A percentile compares a stretch with the other conserved stretches of the same genome.
Conservation (phyloP, 2,888 invertebrate species). For the Hirtodrosophila histrioides region DNA sequence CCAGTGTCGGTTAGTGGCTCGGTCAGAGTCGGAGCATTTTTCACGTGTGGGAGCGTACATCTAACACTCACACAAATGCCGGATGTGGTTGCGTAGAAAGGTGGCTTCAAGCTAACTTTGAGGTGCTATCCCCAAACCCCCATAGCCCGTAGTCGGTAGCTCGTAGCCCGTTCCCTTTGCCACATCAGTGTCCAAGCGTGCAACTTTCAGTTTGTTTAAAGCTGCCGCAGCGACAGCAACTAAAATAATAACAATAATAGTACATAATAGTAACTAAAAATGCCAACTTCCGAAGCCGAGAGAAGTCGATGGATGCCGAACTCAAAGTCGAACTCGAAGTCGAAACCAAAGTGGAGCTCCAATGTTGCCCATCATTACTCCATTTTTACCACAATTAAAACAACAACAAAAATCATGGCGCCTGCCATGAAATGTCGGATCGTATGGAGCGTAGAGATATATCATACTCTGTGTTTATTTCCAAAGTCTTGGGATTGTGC, state of each 20-base stretch:
- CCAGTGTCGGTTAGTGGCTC: conserved; percentile 17
- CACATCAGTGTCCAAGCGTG: conserved; percentile 29
- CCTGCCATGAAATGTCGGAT: conserved; percentile 13
- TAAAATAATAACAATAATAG: conserved; percentile 74
- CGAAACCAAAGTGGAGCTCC: conserved; percentile 16
- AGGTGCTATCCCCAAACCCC: not conserved
- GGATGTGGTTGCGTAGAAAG: conserved; percentile 65
- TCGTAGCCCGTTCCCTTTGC: not conserved
- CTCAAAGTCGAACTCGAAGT: conserved; percentile 1
- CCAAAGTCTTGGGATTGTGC: conserved; percentile 4
- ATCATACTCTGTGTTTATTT: conserved; percentile 9
- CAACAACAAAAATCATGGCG: not conserved
- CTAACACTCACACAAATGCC: conserved; percentile 51
- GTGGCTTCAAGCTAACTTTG: conserved; percentile 30
- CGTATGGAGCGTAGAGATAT: conserved; percentile 8
- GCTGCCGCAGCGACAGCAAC: conserved; percentile 44
- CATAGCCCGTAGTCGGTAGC: too few species aligned
- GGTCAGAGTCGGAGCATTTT: conserved; percentile 18
- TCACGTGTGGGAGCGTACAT: conserved; percentile 51
- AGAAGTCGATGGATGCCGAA: conserved; percentile 25
- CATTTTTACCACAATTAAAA: conserved; percentile 68
- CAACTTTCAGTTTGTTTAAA: conserved; percentile 68
- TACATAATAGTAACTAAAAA: conserved; percentile 68
- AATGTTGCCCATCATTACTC: conserved; percentile 60
- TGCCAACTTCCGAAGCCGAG: conserved; percentile 64